Base-by-base conservation (phyloP, 1,140 invertebrate species). In the Habropoda laboriosa region DNA sequence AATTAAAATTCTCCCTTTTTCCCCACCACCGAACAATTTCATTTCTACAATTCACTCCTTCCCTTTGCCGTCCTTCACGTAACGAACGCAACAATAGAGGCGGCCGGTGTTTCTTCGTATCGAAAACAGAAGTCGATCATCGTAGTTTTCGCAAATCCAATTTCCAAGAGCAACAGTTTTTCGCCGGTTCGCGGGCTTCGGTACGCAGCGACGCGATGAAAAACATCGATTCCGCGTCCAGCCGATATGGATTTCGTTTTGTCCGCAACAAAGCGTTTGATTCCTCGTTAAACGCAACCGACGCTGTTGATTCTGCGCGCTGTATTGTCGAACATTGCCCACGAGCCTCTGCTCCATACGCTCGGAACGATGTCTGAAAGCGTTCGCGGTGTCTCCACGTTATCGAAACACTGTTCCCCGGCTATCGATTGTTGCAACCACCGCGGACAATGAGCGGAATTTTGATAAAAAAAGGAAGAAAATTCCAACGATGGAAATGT, bases 121-220 rank as follows among this genome's bases (percentile, higher is more conserved):
- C 55, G 21, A 60, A n/a, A 60, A 16, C 32, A 13, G 35, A 12
- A 21, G n/a, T 35, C 32, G 32, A 60, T 13, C 1, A 32, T 32
- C 30, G 27, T 27, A 30, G 18, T 8, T 32, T n/a, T 21, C 55
- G 30, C 55, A 24, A 66, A n/a, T 47, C 42, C 45, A 67, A 49
- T 67, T 67, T 67, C 45, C 27, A 67, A 67, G 64, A 67, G 64
- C 64, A 67, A 67, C 64, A 67, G 45, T 67, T 67, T 67, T 30
- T 49, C 63, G 3, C 5, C 8, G 18, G 3, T 27, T 27, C 61
- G 24, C 18, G 24, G 21, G 8, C n/a, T 18, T n/a, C 30, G 3
- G 45, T 67, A 30, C n/a, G 6, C 27, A 16, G 12, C 16, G 27
- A 67, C 24, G 49, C 64, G 61, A 64, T 61, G 38, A n/a, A 45